Conservation (phyloP, 2,888 invertebrate genomes). For the Drosophila macrospina region DNA sequence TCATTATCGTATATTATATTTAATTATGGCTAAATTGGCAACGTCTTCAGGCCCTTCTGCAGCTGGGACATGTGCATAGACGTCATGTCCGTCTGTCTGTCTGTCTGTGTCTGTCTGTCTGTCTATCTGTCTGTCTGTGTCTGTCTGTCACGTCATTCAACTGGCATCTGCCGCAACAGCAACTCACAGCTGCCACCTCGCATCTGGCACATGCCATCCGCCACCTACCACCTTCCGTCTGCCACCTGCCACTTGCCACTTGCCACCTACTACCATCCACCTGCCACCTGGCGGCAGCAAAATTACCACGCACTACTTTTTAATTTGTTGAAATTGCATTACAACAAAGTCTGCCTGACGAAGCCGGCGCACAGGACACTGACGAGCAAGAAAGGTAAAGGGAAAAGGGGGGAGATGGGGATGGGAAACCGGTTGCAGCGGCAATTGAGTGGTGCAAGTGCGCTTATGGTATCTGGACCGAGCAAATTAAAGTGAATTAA, state of each 20-base stretch:
- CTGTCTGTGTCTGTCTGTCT: not conserved
- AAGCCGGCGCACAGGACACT: constrained; percentile 10
- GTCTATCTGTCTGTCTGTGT: not conserved
- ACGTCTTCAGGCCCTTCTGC: constrained; percentile 3
- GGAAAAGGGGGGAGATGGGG: not conserved
- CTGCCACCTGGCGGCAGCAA: constrained; percentile 26
- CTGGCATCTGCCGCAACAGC: not conserved
- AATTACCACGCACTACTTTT: constrained; percentile 70
- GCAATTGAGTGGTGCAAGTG: constrained; percentile 28
- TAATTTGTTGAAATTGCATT: constrained; percentile 77
- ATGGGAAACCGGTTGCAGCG: not conserved
- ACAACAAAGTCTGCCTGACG: constrained; percentile 30
- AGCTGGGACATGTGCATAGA: constrained; percentile 4
- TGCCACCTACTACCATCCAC: not conserved
- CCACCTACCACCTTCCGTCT: constrained; percentile 1
- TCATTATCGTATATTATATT: constrained; percentile 36
- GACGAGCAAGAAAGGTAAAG: not conserved
- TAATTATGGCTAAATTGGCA: constrained; percentile 38
- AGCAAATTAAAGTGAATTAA: constrained; percentile 68
- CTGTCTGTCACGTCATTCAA: not conserved
- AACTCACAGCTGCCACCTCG: not conserved
- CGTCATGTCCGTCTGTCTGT: constrained; percentile 2
- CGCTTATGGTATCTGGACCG: constrained; percentile 37
- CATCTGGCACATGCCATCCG: not conserved
- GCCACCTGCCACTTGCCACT: constrained; percentile 16